Evolutionary conservation across 2,113 vertebrate species (phyloP), one percentile per base, ranked within the genome.

Genomic region (Pluvianellus socialis): DNA sequence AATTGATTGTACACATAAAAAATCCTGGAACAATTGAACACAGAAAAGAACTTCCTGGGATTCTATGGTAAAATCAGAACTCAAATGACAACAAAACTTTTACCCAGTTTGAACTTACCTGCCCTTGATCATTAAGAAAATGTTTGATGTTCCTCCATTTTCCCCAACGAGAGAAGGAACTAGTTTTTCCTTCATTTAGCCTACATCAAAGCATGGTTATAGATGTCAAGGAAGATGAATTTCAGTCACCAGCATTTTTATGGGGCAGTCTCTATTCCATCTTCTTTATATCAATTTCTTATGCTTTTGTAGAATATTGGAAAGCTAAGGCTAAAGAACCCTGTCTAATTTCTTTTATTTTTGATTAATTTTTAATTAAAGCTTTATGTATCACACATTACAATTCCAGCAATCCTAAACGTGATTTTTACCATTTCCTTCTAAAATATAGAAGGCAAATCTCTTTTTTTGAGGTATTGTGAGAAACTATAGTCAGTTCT

Each of bases 201-300:
- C 49, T 80, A 70, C 76, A 94, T 86, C 68, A 96, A 95, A 96
- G 33, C 33, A 19, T 2, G 6, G 80, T 94, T 93, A 18, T 28
- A 94, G 77, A 53, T 70, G 65, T 96, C 96, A 97, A 94, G 93
- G 56, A 88, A 75, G 77, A 97, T 92, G 63, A 94, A 97, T 97
- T 96, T 92, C 83, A 65, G 35, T 94, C 52, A 26, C 86, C 92
- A 75, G 30, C 28, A 15, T 86, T 88, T 86, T 91, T 74, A 42
- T n/a, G 66, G 47, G 15, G 20, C 17, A 18, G 56, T 81, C 26
- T 72, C 40, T 87, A 9, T 47, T 73, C 40, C 22, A 22, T 53
- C 45, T 92, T 93, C 50, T 79, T 93, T 72, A 59, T 66, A 79
- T 77, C 24, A 53, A 19, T 92, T 80, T 92, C 53, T 58, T 74